Evolutionary conservation across 2,888 invertebrate genomes (phyloP).

Genomic region (Escarpia spicata): DNA sequence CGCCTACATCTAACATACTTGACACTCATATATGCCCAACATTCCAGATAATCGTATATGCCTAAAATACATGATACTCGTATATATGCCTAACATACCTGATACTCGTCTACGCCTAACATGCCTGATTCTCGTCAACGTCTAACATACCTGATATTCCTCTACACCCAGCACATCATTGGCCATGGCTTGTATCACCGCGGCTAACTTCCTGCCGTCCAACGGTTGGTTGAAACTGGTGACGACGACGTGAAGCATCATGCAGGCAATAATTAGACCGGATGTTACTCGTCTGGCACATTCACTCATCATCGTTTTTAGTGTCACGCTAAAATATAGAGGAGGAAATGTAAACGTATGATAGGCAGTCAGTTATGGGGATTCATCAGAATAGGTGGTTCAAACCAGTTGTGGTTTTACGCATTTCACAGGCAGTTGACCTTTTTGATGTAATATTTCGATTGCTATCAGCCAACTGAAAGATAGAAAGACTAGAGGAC

Average conservation of each 20-base stretch:
- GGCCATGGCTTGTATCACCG: not conserved
- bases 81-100: not conserved
- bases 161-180: not conserved
- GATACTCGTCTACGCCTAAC: not conserved
- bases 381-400: no score
- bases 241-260: not conserved
- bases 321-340: not conserved
- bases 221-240: not conserved
- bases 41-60: not conserved
- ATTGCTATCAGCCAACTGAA: no score
- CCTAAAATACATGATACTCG: not conserved
- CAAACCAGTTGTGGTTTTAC: no score
- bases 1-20: not conserved
- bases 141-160: not conserved
- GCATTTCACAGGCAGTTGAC: no score
- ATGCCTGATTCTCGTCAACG: not conserved
- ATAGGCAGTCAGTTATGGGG: no score
- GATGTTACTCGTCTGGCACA: not conserved
- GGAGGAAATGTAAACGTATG: not conserved
- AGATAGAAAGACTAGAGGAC: no score
- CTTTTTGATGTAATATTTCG: no score
- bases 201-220: not conserved
- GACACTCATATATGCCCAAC: not conserved
- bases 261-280: not conserved
- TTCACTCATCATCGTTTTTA: not conserved